phyloP scores from a whole-genome alignment of 2,888 invertebrate species.

The Rhamphomyia laevipes region DNA sequence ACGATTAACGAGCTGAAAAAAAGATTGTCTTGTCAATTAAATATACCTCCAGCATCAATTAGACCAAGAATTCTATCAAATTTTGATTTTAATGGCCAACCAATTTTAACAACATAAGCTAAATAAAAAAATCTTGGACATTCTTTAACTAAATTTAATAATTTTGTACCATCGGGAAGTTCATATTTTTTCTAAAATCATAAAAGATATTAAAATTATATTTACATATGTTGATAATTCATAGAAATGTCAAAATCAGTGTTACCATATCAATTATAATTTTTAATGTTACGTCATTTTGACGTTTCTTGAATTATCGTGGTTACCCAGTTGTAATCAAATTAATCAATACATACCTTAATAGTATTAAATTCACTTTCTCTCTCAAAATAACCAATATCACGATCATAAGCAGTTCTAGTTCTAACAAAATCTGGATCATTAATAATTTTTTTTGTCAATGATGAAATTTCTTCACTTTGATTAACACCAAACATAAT shows the following conservation, averaged over 20 bases:
- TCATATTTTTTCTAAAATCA: too few relatives aligned
- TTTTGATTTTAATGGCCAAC: constrained; percentile 33
- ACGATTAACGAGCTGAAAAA: too few relatives aligned
- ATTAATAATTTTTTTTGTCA: constrained; percentile 14
- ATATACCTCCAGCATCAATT: constrained; percentile 11
- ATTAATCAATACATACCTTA: too few relatives aligned
- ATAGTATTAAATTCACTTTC: constrained; percentile 1
- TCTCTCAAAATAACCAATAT: constrained; percentile 28
- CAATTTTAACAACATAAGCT: constrained; percentile 36
- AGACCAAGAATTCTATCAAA: constrained; percentile 9
- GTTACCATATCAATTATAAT: too few relatives aligned
- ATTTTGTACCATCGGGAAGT: constrained; percentile 24
- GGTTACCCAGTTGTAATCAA: too few relatives aligned
- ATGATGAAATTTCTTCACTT: constrained; percentile 5
- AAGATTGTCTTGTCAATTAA: too few relatives aligned
- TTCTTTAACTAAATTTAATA: constrained; percentile 36
- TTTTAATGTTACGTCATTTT: too few relatives aligned
- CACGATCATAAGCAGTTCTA: constrained; percentile 18
- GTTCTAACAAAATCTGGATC: constrained; percentile 9
- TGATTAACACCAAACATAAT: constrained; percentile 22
- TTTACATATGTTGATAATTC: too few relatives aligned
- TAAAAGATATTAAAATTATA: too few relatives aligned
- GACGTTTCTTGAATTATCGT: too few relatives aligned
- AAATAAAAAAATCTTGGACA: constrained; percentile 38
- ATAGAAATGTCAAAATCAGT: too few relatives aligned